Evolutionary conservation across 2,797 vertebrate genomes (phyloP), one percentile per base, ranked within the genome.

Genomic region (Lycodopsis pacificus): DNA sequence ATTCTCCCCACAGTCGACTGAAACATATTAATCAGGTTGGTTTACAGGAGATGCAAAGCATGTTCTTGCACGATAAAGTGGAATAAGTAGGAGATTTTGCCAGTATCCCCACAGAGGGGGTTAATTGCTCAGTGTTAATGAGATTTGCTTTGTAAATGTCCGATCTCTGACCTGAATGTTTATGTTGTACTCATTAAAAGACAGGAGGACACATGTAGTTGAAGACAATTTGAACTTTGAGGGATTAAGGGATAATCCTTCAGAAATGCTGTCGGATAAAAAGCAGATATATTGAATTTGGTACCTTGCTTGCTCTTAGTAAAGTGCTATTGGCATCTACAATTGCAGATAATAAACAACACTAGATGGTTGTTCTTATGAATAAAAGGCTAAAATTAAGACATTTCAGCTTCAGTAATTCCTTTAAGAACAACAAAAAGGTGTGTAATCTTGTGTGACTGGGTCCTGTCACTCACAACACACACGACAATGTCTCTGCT

Each of bases 11-110:
- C 77, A 81, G 84, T 80, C 48, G 9, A 79, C 73, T 62, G 62
- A 82, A 91, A 90, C 82, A 81, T 89, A 82, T 86, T 93, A 87
- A 93, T 93, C 91, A 85, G 79, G 70, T 70, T 12, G 73, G 85
- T 73, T 91, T 90, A 89, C 73, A 80, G 27, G 73, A 83, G 85
- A 91, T 73, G 77, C 81, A 86, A 78, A 83, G 80, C 81, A 49
- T 83, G 85, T 80, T 89, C 70, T 81, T 74, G 84, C 84, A 85
- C 40, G 80, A 89, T 92, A 91, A 87, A 86, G 81, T 84, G 83
- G 62, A 80, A 83, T 86, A 87, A 89, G 82, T 73, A 76, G 75
- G 76, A 88, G 79, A 86, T 91, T 91, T 86, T 68, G 73, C 65
- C 81, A 72, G 81, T 80, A 91, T 90, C 83, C 87, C 84, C 67